Percentiles rank a stretch among this genome's conserved stretches.
These are phyloP conservation scores for Nerophis ophidion DNA, from an alignment of 2,113 vertebrate genomes.

Conservation along the genomic window DNA sequence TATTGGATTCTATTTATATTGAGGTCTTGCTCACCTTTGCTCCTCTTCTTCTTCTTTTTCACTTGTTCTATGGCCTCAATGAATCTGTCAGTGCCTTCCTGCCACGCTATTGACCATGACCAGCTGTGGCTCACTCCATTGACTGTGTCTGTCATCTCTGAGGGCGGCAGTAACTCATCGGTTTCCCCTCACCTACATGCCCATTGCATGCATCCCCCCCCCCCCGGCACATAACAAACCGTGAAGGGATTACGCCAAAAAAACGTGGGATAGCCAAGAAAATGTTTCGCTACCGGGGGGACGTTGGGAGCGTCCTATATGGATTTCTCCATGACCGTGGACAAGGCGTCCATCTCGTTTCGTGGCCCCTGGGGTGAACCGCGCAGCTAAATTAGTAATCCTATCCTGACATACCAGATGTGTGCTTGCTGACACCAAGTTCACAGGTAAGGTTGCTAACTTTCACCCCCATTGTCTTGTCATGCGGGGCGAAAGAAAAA, in stretches of 20 bases:
- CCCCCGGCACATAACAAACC: conserved; percentile 7
- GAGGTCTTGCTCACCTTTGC: neutral
- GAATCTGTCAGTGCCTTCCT: conserved; percentile 49
- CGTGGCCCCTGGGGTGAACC: conserved; percentile 4
- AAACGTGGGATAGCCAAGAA: conserved; percentile 15
- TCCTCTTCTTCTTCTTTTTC: neutral
- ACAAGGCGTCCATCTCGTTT: conserved; percentile 34
- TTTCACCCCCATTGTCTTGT: conserved; percentile 62
- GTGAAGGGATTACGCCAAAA: conserved; percentile 17
- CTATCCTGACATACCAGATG: conserved; percentile 43
- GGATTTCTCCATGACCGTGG: conserved; percentile 34
- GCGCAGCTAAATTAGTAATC: conserved; percentile 55
- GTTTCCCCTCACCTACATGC: conserved; percentile 11
- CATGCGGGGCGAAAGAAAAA: conserved; percentile 45
- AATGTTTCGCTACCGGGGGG: conserved; percentile 42
- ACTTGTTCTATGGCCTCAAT: conserved; percentile 22
- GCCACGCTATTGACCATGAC: conserved; percentile 36
- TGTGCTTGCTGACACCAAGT: conserved; percentile 37
- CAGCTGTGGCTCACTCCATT: conserved; percentile 40
- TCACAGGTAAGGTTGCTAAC: conserved; percentile 59
- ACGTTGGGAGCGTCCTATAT: conserved; percentile 34
- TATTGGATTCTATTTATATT: conserved; percentile 1
- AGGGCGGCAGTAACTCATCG: conserved; percentile 34
- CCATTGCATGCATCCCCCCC: conserved; percentile 10
- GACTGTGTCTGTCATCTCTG: conserved; percentile 48